Conservation (phyloP, 2,797 vertebrate genomes). For the Hoplostethus mediterraneus region DNA sequence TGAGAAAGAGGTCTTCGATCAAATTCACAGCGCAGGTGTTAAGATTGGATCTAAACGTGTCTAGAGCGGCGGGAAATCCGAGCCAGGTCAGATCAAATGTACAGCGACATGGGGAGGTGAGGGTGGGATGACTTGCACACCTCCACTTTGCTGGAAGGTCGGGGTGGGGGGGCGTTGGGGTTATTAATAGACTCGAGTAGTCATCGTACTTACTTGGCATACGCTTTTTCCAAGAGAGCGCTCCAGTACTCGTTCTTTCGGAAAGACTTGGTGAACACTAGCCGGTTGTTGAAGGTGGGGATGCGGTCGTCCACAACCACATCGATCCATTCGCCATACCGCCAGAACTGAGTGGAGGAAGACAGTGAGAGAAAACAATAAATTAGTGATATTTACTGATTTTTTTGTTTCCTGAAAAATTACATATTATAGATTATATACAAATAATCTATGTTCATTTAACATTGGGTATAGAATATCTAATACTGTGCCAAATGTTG, state of each 20-base stretch:
- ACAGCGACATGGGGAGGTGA: conserved; percentile 3
- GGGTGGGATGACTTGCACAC: background rate
- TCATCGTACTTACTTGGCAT: conserved; percentile 91
- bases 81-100: background rate
- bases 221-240: conserved; percentile 96
- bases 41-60: too few species aligned
- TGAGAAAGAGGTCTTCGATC: conserved; percentile 65
- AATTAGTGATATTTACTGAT: too few species aligned
- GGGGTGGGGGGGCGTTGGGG: too few species aligned
- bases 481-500: too few species aligned
- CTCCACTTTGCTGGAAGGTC: background rate
- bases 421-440: too few species aligned
- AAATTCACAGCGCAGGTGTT: background rate
- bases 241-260: conserved; percentile 98
- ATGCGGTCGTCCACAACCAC: conserved; percentile 95
- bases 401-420: too few species aligned
- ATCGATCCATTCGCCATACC: conserved; percentile 94
- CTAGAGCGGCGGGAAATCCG: conserved; percentile 4
- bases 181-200: background rate
- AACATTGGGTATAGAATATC: too few species aligned
- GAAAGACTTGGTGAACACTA: conserved; percentile 94
- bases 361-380: background rate
- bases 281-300: conserved; percentile 88
- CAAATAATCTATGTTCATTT: too few species aligned
- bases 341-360: conserved; percentile 87